Evolutionary conservation across 2,113 vertebrate genomes (phyloP), one percentile per base, ranked within the genome.

Genomic region (Motacilla alba): DNA sequence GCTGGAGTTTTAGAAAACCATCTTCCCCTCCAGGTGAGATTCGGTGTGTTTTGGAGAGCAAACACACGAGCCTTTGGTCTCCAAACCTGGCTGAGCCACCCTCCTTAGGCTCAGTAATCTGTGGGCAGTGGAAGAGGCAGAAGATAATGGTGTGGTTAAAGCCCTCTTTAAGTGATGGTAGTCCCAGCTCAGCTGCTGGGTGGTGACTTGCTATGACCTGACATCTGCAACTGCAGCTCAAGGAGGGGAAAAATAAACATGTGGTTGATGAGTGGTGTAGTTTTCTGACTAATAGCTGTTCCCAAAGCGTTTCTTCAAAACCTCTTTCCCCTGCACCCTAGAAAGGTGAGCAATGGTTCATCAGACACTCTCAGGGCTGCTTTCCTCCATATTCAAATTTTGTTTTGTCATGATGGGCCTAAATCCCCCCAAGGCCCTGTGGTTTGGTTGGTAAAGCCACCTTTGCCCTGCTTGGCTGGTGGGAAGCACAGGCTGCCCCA

Each of bases 321-420:
- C 27, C 6, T 82, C 28, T 27, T 79, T 82, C 20, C 35, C 8
- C 28, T 70, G 46, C 7, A 2, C 17, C 15, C 26, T 15, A 67
- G 56, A 46, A 75, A 24, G 60, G 59, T 46, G 47, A 39, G 52
- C 49, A 24, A 1, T 52, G 33, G 46, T 41, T 83, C n/a, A 39
- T 63, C 22, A 28, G 44, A 21, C 43, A 13, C 44, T 75, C 35
- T 31, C 0, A 5, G 0, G 2, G 37, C 60, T 0, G 1, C 47
- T 79, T 23, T 76, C 22, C 41, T 89, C 35, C 27, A 3, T 47
- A 13, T 11, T 72, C 35, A 4, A 11, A 6, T 59, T 55, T 78
- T 20, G 15, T 63, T 53, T 70, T 59, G 47, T 63, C 15, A 0
- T 30, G 41, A 12, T 53, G 77, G 41, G 24, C n/a, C 11, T 35